phyloP scores from a whole-genome alignment of 2,797 vertebrate genomes.

The Pseudopleuronectes americanus region DNA sequence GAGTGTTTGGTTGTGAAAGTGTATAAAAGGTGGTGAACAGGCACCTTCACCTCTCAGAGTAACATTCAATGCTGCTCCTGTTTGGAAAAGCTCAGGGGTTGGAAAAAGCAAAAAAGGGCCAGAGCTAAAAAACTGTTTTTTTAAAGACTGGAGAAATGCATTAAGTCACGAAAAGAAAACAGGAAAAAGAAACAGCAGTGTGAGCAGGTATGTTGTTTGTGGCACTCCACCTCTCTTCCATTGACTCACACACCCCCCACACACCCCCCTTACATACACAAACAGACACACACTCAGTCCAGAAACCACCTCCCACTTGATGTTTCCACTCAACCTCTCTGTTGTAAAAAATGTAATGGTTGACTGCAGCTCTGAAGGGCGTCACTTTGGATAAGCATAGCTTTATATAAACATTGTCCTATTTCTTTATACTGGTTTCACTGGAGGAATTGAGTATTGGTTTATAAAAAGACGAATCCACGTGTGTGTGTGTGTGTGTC shows the following conservation, averaged over 20 bases:
- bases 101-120: constrained; percentile 41
- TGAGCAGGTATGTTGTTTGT: constrained; percentile 39
- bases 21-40: neutral
- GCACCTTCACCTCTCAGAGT: constrained; percentile 20
- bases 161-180: constrained; percentile 35
- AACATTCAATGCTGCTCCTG: constrained; percentile 56
- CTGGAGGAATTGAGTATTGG: constrained; percentile 31
- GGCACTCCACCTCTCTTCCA: constrained; percentile 19
- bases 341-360: no score
- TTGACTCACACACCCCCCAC: constrained; percentile 2
- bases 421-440: constrained; percentile 27
- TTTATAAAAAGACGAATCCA: constrained; percentile 45
- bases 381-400: constrained; percentile 37
- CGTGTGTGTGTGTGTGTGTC: constrained; percentile 6
- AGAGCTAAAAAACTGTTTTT: constrained; percentile 35
- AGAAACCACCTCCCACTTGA: constrained; percentile 18
- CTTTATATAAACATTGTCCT: constrained; percentile 46
- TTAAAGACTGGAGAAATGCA: constrained; percentile 38
- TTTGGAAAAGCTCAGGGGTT: constrained; percentile 33
- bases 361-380: constrained; percentile 19
- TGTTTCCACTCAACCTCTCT: constrained; percentile 40
- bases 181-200: constrained; percentile 48
- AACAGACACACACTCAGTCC: constrained; percentile 17
- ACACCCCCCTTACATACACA: neutral
- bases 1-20: constrained; percentile 41